Evolutionary conservation across 2,888 invertebrate species (phyloP).

Genomic region (Linyphia triangularis): DNA sequence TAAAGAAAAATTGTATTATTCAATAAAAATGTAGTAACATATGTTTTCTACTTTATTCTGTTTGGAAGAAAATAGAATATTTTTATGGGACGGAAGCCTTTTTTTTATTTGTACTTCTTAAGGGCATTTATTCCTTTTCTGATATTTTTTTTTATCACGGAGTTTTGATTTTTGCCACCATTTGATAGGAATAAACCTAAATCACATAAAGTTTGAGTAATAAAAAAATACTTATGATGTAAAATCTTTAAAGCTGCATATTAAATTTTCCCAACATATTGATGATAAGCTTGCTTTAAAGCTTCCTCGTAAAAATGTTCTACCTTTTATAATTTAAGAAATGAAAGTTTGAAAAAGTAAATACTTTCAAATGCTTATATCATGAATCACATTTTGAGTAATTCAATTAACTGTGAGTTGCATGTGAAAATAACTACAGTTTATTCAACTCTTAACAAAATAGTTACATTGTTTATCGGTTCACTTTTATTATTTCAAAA

Average conservation of each 20-base stretch:
- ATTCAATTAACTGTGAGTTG: too few relatives aligned
- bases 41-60: neutral
- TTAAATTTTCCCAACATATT: neutral
- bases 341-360: neutral
- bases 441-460: too few relatives aligned
- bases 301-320: neutral
- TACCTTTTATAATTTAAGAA: neutral
- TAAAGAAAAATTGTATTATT: neutral
- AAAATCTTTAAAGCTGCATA: neutral
- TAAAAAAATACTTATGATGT: neutral
- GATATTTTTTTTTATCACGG: neutral
- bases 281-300: neutral
- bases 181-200: neutral
- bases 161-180: neutral
- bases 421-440: too few relatives aligned
- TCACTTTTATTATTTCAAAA: too few relatives aligned
- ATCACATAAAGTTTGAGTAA: neutral
- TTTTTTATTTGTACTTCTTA: neutral
- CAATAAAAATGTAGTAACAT: neutral
- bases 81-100: neutral
- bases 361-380: too few relatives aligned
- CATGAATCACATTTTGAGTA: too few relatives aligned
- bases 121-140: neutral
- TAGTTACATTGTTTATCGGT: too few relatives aligned
- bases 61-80: neutral